These are phyloP conservation scores for Stegostoma tigrinum DNA, from an alignment of 2,113 vertebrate genomes.

Conservation along the genomic window DNA sequence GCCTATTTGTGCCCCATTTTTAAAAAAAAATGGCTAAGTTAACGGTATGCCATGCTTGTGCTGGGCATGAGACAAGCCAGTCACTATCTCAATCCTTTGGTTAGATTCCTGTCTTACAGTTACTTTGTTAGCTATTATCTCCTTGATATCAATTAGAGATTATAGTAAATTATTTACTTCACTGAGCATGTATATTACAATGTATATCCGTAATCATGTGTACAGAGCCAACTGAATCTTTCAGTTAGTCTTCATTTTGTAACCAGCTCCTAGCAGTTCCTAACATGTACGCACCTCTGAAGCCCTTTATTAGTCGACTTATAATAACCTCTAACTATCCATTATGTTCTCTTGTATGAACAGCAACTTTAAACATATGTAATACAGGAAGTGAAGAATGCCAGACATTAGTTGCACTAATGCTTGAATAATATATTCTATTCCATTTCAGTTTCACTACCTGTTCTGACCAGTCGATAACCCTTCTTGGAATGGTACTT, in stretches of 20 bases:
- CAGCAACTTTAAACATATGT: not conserved
- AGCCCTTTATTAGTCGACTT: not conserved
- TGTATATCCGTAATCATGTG: not conserved
- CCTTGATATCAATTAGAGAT: not conserved
- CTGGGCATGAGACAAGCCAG: too few relatives aligned
- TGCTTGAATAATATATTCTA: slow-evolving; percentile 33
- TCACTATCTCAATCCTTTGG: not conserved
- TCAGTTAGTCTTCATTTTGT: not conserved
- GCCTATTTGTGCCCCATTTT: too few relatives aligned
- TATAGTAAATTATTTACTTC: not conserved
- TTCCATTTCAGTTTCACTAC: slow-evolving; percentile 17
- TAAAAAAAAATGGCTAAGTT: too few relatives aligned
- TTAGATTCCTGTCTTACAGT: not conserved
- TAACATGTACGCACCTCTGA: not conserved
- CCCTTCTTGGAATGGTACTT: slow-evolving; percentile 13
- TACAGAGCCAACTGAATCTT: not conserved
- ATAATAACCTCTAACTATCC: not conserved
- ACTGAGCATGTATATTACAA: not conserved
- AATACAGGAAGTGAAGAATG: not conserved
- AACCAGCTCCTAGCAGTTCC: not conserved
- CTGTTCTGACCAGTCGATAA: not conserved
- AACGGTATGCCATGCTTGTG: too few relatives aligned
- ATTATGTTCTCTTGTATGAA: not conserved
- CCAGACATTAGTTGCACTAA: slow-evolving; percentile 19
- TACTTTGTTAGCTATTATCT: not conserved